phyloP scores from a whole-genome alignment of 1,140 invertebrate species.

The Drosophila jambulina region DNA sequence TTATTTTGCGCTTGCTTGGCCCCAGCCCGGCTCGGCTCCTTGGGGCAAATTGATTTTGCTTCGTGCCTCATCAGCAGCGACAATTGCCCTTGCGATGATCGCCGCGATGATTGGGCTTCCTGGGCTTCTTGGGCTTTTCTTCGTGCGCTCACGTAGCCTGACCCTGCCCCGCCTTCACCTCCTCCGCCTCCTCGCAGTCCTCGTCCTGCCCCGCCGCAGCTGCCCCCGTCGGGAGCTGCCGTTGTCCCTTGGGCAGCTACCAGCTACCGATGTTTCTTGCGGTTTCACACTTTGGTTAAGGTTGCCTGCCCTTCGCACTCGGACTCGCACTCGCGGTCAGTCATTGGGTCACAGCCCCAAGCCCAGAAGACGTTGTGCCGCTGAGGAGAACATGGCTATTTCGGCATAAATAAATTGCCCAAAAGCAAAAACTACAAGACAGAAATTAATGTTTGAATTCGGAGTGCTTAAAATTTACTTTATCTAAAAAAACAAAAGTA shows the following conservation, averaged over 20 bases:
- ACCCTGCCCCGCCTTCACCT: constrained; percentile 9
- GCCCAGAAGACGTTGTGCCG: neutral
- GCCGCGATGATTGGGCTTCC: constrained; percentile 46
- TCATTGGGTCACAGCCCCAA: constrained; percentile 58
- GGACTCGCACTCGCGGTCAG: constrained; percentile 40
- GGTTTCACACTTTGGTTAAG: constrained; percentile 85
- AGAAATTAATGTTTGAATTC: neutral
- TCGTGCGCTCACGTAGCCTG: constrained; percentile 61
- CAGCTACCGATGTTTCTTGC: constrained; percentile 84
- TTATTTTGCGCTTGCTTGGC: constrained; percentile 77
- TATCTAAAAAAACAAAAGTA: neutral
- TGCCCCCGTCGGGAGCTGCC: constrained; percentile 22
- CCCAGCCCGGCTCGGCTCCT: constrained; percentile 30
- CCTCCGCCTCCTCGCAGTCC: neutral
- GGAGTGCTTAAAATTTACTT: neutral
- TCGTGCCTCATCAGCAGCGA: constrained; percentile 81
- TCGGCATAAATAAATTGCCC: neutral
- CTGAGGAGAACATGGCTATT: constrained; percentile 4
- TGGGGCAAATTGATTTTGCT: constrained; percentile 78
- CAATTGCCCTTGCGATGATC: constrained; percentile 68
- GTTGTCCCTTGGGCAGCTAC: constrained; percentile 20
- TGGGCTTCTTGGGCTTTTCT: constrained; percentile 30
- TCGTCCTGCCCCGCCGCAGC: constrained; percentile 11
- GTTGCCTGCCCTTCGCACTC: constrained; percentile 75
- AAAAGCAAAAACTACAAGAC: neutral